Conservation (phyloP, 2,888 invertebrate species). For the Euzetes globulus region DNA sequence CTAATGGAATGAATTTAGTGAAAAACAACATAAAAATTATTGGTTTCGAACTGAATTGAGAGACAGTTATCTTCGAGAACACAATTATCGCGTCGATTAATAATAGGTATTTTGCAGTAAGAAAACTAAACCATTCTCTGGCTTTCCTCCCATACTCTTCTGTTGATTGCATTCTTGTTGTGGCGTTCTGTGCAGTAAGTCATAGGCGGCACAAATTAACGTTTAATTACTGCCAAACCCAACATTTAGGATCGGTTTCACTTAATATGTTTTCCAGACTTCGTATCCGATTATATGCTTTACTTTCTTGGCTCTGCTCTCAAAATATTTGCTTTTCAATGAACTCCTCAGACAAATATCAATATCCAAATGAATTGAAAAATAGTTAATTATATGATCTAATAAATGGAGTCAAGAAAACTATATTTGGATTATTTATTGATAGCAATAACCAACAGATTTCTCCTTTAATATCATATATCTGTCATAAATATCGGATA, state of each 20-base stretch:
- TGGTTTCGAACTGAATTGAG: background rate
- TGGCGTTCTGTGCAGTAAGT: background rate
- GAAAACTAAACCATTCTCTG: background rate
- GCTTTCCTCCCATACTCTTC: background rate
- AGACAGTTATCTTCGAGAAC: background rate
- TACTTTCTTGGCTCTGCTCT: background rate
- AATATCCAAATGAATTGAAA: background rate
- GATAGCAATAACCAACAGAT: slow-evolving; percentile 3
- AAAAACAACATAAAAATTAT: background rate
- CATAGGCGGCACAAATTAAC: slow-evolving; percentile 21
- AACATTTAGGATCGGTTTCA: slow-evolving; percentile 8
- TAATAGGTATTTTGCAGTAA: slow-evolving; percentile 8
- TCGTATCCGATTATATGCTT: background rate
- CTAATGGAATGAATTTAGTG: too few species aligned
- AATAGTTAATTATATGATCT: background rate
- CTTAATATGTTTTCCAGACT: background rate
- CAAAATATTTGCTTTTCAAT: background rate
- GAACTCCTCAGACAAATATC: background rate
- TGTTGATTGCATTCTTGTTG: background rate
- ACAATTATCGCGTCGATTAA: background rate
- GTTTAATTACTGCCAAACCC: slow-evolving; percentile 26
- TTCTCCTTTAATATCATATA: background rate
- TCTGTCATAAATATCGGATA: background rate
- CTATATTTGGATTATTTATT: background rate
- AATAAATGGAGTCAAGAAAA: background rate